These are phyloP conservation scores for Patiria pectinifera DNA, from an alignment of 53 echinoderm and acorn worm species.

Conservation along the genomic window DNA sequence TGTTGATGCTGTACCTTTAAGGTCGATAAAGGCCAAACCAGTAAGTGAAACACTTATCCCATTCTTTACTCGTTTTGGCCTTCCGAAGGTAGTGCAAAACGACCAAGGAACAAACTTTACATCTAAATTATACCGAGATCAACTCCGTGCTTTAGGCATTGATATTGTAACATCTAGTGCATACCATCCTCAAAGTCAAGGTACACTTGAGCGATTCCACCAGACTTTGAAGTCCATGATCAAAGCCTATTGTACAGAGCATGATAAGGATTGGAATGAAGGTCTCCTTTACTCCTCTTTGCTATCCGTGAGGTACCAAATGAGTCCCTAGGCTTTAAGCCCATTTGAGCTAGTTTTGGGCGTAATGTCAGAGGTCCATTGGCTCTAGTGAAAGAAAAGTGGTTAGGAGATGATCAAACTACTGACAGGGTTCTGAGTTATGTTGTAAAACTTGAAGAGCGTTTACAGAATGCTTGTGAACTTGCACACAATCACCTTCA, in stretches of 20 bases:
- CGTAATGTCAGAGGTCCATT: conserved; percentile 42
- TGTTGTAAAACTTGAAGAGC: conserved; percentile 47
- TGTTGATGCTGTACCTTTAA: conserved; percentile 73
- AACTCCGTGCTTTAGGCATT: conserved; percentile 34
- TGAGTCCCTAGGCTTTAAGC: conserved; percentile 71
- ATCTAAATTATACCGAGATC: conserved; percentile 48
- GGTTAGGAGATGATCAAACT: conserved; percentile 20
- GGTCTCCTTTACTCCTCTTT: conserved; percentile 77
- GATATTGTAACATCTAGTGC: conserved; percentile 32
- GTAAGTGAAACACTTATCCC: conserved; percentile 65
- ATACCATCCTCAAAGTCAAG: conserved; percentile 67
- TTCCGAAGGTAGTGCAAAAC: conserved; percentile 69
- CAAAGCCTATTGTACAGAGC: conserved; percentile 31
- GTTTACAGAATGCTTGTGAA: conserved; percentile 43
- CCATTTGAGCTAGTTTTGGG: conserved; percentile 51
- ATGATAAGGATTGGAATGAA: conserved; percentile 66
- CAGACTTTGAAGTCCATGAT: conserved; percentile 69
- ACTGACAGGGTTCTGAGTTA: conserved; percentile 60
- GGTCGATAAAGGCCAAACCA: conserved; percentile 66
- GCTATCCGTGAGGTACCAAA: conserved; percentile 68
- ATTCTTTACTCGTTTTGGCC: conserved; percentile 73
- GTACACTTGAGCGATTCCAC: conserved; percentile 64
- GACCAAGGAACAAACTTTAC: conserved; percentile 75
- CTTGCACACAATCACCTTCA: conserved; percentile 18
- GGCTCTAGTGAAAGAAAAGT: conserved; percentile 46